Conservation (phyloP, 2,888 invertebrate species). For the Epinotia bilunana region DNA sequence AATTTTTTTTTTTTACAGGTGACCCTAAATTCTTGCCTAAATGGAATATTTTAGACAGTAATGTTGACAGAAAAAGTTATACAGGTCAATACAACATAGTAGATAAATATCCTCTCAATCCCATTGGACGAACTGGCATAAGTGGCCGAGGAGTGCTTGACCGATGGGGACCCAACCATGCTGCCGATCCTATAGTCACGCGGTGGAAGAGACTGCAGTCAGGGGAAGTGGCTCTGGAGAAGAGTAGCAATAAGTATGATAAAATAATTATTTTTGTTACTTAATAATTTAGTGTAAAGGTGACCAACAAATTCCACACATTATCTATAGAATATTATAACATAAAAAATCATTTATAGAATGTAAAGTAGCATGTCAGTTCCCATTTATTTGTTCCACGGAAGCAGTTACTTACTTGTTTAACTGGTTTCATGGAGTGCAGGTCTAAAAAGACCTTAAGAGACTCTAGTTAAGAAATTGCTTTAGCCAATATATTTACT, state of each 20-base stretch:
- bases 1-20: conserved; percentile 58
- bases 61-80: conserved; percentile 90
- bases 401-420: no score
- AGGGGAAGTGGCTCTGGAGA: conserved; percentile 64
- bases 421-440: no score
- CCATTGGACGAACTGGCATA: conserved; percentile 95
- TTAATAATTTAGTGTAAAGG: no score
- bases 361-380: no score
- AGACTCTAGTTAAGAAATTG: no score
- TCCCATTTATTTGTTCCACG: no score
- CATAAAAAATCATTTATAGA: no score
- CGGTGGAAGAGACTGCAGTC: conserved; percentile 88
- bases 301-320: no score
- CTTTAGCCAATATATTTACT: no score
- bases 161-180: conserved; percentile 99
- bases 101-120: conserved; percentile 90
- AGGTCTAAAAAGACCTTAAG: no score
- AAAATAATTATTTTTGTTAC: background rate
- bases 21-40: conserved; percentile 85
- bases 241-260: conserved; percentile 56
- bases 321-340: no score
- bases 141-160: conserved; percentile 94
- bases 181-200: conserved; percentile 98
- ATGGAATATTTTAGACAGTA: conserved; percentile 92
- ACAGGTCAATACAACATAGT: conserved; percentile 86